Base-by-base conservation (phyloP, 2,888 invertebrate species). In the Balanococcus diminutus region DNA sequence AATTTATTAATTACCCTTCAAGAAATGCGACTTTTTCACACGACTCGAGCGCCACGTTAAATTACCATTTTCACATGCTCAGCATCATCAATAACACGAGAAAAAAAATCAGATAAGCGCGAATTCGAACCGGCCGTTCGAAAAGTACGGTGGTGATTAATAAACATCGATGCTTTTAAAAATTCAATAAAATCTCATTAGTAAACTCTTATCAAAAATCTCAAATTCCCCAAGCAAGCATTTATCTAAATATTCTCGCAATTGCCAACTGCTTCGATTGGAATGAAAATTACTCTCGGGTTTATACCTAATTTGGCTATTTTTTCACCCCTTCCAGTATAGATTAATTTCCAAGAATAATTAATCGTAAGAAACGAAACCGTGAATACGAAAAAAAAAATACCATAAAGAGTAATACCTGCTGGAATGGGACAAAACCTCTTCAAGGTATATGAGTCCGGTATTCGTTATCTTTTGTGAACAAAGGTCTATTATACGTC, bases 391-490 rank as follows among this genome's bases (percentile, higher is more conserved):
- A 22, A 56, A 56, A 22, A 56, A 56, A 56, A n/a, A 46, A 19
- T 19, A 56, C 19, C 67, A 67, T 11, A 8, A 5, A 67, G 4
- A 11, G 19, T 1, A 8, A 67, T 67, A 67, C 67, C 25, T 56
- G 56, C 16, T n/a, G 67, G 28, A 56, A 56, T 56, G 19, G 56
- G 14, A 51, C 56, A 56, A 56, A 56, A 56, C 56, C 56, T 56
- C 56, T 51, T 56, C 56, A n/a, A 16, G 46, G 5, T 1, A n/a
- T 2, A 2, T 25, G 28, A 67, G 67, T 67, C 25, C 75, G 75
- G 22, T 82, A 19, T 82, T 56, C 25, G 42, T 82, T 82, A 82
- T 82, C 56, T 51, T 82, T 82, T 82, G 46, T 82, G 42, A 56
- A 82, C 56, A 82, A 82, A 82, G 82, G 82, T 56, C 32, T 51